Evolutionary conservation across 2,888 invertebrate genomes (phyloP).

Genomic region (Cephus spinipes): DNA sequence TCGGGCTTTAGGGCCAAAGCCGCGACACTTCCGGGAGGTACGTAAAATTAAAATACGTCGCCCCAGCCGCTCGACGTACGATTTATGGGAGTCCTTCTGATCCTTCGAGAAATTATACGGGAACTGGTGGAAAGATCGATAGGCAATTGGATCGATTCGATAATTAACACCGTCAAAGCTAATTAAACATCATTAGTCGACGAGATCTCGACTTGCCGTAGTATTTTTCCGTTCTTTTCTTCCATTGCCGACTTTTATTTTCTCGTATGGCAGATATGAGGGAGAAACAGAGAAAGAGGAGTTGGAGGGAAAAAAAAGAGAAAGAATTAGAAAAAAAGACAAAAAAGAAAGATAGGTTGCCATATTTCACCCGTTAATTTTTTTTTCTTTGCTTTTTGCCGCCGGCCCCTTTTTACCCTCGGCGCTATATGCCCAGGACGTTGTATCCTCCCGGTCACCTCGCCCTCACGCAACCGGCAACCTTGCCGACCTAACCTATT

Average conservation of each 20-base stretch:
- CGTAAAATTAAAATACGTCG: not conserved
- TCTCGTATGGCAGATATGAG: too few species aligned
- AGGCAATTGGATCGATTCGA: not conserved
- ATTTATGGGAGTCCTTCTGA: not conserved
- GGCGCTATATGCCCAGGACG: not conserved
- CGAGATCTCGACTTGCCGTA: too few species aligned
- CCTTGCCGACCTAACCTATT: not conserved
- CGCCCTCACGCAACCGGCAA: not conserved
- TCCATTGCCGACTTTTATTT: too few species aligned
- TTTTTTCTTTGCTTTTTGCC: not conserved
- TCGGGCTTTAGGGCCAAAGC: not conserved
- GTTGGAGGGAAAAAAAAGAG: not conserved
- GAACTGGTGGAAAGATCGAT: not conserved
- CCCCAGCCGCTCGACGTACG: not conserved
- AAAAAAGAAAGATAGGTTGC: not conserved
- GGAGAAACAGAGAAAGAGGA: not conserved
- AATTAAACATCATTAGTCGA: not conserved
- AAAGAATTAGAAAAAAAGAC: not conserved
- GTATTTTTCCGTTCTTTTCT: too few species aligned
- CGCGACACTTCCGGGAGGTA: not conserved
- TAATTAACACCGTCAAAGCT: not conserved
- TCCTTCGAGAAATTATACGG: not conserved
- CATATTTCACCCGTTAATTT: not conserved
- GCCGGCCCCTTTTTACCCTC: not conserved
- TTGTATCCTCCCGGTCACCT: not conserved